Conservation (phyloP, 2,113 vertebrate species). For the Lanius ludovicianus region DNA sequence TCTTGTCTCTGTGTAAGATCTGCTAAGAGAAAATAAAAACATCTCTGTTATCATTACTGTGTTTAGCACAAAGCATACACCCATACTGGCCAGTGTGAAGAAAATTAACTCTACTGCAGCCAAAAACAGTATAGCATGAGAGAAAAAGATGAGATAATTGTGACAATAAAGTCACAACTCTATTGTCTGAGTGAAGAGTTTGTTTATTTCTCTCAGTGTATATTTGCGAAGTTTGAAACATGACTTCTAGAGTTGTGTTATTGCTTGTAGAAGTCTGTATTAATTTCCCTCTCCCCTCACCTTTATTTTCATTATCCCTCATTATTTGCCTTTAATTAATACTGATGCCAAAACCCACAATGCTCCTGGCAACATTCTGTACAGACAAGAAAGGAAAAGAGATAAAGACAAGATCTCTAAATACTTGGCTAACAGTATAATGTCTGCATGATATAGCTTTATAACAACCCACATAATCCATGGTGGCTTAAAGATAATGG, state of each 20-base stretch:
- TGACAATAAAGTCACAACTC: neutral
- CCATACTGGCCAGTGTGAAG: neutral
- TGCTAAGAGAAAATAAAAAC: neutral
- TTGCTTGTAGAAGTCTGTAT: neutral
- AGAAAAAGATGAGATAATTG: neutral
- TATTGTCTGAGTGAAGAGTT: neutral
- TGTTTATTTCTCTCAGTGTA: neutral
- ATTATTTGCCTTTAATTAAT: neutral
- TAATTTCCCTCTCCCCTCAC: rapidly evolving
- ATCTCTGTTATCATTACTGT: neutral
- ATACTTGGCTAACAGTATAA: neutral
- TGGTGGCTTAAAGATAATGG: neutral
- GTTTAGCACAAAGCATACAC: neutral
- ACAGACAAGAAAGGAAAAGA: neutral
- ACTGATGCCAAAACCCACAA: neutral
- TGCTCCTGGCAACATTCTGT: neutral
- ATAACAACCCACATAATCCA: neutral
- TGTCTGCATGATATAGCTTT: neutral
- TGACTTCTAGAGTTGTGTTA: neutral
- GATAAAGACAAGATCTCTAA: neutral
- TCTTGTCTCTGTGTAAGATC: neutral
- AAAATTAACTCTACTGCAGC: neutral
- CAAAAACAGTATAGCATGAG: neutral
- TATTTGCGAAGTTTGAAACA: neutral
- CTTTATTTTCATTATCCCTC: neutral